Conservation (phyloP, 2,888 invertebrate species). For the Acronicta alni region DNA sequence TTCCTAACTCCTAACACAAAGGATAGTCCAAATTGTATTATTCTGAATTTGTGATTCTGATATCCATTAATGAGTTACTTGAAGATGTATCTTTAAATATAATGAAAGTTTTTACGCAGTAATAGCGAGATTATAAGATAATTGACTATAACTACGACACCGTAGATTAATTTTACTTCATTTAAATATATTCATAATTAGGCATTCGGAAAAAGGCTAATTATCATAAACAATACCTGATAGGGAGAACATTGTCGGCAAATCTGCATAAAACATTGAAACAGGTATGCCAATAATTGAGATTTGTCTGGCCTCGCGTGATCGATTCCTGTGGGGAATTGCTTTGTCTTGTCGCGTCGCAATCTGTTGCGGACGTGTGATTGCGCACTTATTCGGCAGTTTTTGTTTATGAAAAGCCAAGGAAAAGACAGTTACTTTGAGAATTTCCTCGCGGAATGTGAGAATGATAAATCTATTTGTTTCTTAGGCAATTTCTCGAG, state of each 20-base stretch:
- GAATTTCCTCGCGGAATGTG: conserved; percentile 54
- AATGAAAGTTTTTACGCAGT: no score
- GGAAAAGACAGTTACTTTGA: conserved; percentile 42
- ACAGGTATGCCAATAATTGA: conserved; percentile 70
- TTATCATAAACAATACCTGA: conserved; percentile 55
- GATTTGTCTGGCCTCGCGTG: conserved; percentile 76
- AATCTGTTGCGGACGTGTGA: conserved; percentile 63
- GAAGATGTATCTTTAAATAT: no score
- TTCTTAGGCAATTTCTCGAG: neutral
- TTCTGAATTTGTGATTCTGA: no score
- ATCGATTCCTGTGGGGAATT: conserved; percentile 76
- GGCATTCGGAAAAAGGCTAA: conserved; percentile 44
- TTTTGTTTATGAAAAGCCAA: conserved; percentile 64
- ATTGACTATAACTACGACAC: conserved; percentile 5
- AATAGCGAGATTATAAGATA: neutral
- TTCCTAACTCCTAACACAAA: no score
- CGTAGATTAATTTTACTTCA: conserved; percentile 34
- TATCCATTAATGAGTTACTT: no score
- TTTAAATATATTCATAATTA: conserved; percentile 37
- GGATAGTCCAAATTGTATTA: no score
- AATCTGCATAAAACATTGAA: conserved; percentile 71
- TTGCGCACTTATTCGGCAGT: conserved; percentile 63
- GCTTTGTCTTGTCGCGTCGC: conserved; percentile 68
- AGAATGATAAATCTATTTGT: conserved; percentile 22
- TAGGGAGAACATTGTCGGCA: conserved; percentile 55